A percentile compares a stretch with the other conserved stretches of the same genome.
Evolutionary conservation across 2,113 vertebrate genomes (phyloP).

Genomic region (Parotia lawesii): DNA sequence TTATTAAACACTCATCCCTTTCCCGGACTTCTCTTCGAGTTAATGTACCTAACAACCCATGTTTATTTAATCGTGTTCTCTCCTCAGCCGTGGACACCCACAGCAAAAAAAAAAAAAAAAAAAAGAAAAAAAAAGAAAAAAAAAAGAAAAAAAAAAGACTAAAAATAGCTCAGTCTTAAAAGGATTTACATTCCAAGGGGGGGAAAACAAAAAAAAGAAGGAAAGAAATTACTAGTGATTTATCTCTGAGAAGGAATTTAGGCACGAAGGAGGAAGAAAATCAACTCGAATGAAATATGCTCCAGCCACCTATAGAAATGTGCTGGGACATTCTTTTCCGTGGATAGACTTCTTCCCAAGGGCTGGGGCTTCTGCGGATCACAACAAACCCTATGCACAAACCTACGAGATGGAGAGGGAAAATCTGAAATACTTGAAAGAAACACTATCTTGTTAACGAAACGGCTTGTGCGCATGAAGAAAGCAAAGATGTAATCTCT

Average conservation of each 20-base stretch:
- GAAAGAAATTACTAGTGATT: background rate
- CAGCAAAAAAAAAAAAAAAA: background rate
- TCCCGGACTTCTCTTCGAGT: background rate
- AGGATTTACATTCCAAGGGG: background rate
- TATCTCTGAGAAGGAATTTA: background rate
- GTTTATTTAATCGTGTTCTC: conserved; percentile 44
- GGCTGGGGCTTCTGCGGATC: background rate
- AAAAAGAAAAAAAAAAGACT: background rate
- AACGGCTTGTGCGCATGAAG: conserved; percentile 59
- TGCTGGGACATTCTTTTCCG: background rate
- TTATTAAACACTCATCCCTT: conserved; percentile 2
- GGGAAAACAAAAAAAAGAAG: background rate
- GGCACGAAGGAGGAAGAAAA: background rate
- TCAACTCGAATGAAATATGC: background rate
- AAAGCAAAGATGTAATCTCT: conserved; percentile 56
- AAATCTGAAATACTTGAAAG: conserved; percentile 66
- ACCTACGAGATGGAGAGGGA: background rate
- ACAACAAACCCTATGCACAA: conserved; percentile 13
- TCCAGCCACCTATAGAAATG: background rate
- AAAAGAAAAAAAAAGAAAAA: background rate
- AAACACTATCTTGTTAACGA: conserved; percentile 41
- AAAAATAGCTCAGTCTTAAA: background rate
- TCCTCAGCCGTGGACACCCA: background rate
- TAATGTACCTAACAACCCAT: background rate
- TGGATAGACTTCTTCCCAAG: conserved; percentile 8